Percentiles rank a stretch among this genome's conserved stretches.
phyloP scores from a whole-genome alignment of 1,140 invertebrate species.

The Cydia pomonella region DNA sequence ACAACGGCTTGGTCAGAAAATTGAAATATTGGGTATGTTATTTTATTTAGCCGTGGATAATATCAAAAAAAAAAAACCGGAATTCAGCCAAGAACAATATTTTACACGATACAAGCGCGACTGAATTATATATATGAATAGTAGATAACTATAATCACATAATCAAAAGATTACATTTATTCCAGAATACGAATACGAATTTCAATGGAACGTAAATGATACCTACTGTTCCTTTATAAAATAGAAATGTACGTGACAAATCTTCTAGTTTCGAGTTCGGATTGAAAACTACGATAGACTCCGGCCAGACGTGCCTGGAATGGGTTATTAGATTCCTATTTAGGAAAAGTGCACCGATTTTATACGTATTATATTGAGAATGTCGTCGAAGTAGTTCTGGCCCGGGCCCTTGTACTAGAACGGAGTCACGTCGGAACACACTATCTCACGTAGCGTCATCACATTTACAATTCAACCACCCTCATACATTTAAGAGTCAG shows the following conservation, averaged over 20 bases:
- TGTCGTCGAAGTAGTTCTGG: slow-evolving; percentile 43
- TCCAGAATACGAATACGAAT: slow-evolving; percentile 33
- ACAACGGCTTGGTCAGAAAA: slow-evolving; percentile 41
- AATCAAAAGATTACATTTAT: background rate
- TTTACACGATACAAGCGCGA: too few species aligned
- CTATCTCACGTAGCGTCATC: slow-evolving; percentile 41
- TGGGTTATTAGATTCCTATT: slow-evolving; percentile 63
- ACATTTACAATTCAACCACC: slow-evolving; percentile 46
- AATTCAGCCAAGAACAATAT: too few species aligned
- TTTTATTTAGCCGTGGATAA: background rate
- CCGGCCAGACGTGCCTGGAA: slow-evolving; percentile 64
- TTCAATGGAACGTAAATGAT: slow-evolving; percentile 59
- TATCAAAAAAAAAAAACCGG: background rate
- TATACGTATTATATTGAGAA: slow-evolving; percentile 57
- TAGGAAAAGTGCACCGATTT: slow-evolving; percentile 59
- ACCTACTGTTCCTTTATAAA: slow-evolving; percentile 66
- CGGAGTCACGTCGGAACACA: slow-evolving; percentile 47
- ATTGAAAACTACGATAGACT: slow-evolving; percentile 78
- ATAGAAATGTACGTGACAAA: slow-evolving; percentile 75
- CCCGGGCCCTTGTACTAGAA: slow-evolving; percentile 39
- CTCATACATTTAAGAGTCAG: slow-evolving; percentile 49
- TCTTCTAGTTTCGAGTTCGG: slow-evolving; percentile 70
- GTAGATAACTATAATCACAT: too few species aligned
- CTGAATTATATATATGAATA: too few species aligned
- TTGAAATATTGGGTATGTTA: slow-evolving; percentile 40